Percentiles rank a stretch among this genome's conserved stretches.
phyloP scores from a whole-genome alignment of 2,888 invertebrate species.

The Anarsia innoxiella region DNA sequence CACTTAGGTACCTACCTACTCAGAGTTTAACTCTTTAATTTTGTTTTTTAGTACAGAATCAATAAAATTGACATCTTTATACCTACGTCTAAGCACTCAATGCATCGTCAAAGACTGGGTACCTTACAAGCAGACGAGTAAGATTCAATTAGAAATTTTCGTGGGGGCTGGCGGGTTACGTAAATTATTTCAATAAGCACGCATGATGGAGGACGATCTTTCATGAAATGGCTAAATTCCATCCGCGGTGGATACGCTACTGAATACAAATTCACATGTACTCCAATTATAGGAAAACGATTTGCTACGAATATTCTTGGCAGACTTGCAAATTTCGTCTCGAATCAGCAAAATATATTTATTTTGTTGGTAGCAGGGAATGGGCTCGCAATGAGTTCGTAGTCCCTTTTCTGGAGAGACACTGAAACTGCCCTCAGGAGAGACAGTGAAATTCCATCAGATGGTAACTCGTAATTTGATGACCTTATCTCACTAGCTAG shows the following conservation, averaged over 20 bases:
- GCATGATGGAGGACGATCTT: constrained; percentile 66
- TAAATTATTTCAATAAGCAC: constrained; percentile 70
- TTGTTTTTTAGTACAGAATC: no score
- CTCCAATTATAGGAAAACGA: constrained; percentile 76
- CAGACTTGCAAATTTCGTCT: constrained; percentile 73
- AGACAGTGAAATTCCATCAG: constrained; percentile 22
- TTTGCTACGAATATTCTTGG: constrained; percentile 75
- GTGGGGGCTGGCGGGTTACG: constrained; percentile 48
- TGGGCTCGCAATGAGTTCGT: constrained; percentile 53
- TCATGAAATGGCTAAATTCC: constrained; percentile 67
- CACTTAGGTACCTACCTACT: no score
- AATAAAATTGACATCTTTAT: no score
- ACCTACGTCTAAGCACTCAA: no score
- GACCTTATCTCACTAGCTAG: constrained; percentile 9
- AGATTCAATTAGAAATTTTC: constrained; percentile 35
- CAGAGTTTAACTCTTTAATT: no score
- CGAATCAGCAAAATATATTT: constrained; percentile 73
- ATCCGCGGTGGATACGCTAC: constrained; percentile 69
- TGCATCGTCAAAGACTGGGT: background rate
- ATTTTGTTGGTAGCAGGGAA: constrained; percentile 63
- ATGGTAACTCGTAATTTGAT: constrained; percentile 20
- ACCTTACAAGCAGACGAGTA: no score
- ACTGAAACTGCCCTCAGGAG: constrained; percentile 35
- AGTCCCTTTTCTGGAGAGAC: constrained; percentile 48
- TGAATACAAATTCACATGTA: constrained; percentile 76